A percentile compares a stretch with the other conserved stretches of the same genome.
phyloP scores from a whole-genome alignment of 2,888 invertebrate species.

The Stramonita haemastoma region DNA sequence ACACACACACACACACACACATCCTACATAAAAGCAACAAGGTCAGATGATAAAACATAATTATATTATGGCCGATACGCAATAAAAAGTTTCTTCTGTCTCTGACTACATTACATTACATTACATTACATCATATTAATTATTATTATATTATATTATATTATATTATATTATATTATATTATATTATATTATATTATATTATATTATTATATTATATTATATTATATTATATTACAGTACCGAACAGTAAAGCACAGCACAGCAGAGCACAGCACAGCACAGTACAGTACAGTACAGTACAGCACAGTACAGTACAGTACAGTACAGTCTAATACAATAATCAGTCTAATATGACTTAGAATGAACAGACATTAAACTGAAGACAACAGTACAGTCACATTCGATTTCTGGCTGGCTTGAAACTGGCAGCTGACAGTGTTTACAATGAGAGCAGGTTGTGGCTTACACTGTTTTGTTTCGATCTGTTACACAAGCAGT shows the following conservation, averaged over 20 bases:
- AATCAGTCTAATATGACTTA: background rate
- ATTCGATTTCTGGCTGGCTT: background rate
- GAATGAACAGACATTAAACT: too few relatives aligned
- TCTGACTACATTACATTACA: background rate
- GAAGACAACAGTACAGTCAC: slow-evolving; percentile 3
- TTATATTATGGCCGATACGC: too few relatives aligned
- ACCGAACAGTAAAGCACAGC: background rate
- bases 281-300: slow-evolving; percentile 25
- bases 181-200: background rate
- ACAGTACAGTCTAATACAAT: slow-evolving; percentile 8
- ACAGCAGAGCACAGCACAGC: slow-evolving; percentile 44
- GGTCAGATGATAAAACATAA: too few relatives aligned
- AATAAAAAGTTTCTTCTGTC: too few relatives aligned
- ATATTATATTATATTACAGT: background rate
- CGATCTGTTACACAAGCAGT: background rate
- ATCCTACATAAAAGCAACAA: background rate
- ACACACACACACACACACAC: slow-evolving; percentile 27
- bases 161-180: background rate
- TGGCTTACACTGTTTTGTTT: too few relatives aligned
- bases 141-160: background rate
- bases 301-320: background rate
- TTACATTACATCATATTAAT: background rate
- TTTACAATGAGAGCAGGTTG: too few relatives aligned
- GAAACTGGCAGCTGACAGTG: too few relatives aligned
- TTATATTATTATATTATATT: background rate